A percentile compares a stretch with the other conserved stretches of the same genome.
phyloP scores from a whole-genome alignment of 2,888 invertebrate species.

The Thera obeliscata region DNA sequence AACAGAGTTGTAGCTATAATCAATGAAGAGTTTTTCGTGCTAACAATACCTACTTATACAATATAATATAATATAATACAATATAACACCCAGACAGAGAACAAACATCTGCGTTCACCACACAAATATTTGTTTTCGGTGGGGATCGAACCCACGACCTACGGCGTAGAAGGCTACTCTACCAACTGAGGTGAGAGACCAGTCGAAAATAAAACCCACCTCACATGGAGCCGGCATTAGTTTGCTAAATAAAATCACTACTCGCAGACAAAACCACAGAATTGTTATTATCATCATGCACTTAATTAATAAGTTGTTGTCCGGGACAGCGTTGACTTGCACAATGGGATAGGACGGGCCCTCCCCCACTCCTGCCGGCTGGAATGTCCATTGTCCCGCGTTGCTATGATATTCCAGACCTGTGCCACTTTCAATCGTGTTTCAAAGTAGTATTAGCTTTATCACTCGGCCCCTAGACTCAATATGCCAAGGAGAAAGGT shows the following conservation, averaged over 20 bases:
- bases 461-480: not conserved
- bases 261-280: slow-evolving; percentile 37
- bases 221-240: not conserved
- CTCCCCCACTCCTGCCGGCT: slow-evolving; percentile 50
- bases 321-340: slow-evolving; percentile 58
- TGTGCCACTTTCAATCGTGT: slow-evolving; percentile 15
- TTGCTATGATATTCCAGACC: slow-evolving; percentile 22
- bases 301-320: slow-evolving; percentile 66
- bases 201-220: no score
- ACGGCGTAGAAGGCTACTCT: no score
- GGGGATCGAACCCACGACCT: no score
- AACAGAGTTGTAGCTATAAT: no score
- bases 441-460: slow-evolving; percentile 15
- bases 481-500: not conserved
- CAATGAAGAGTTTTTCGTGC: no score
- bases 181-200: no score
- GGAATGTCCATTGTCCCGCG: slow-evolving; percentile 79
- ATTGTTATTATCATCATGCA: slow-evolving; percentile 53
- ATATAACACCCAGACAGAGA: no score
- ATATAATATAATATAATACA: no score
- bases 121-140: no score
- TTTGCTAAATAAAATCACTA: slow-evolving; percentile 31
- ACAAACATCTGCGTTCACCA: no score
- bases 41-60: no score
- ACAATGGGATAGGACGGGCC: slow-evolving; percentile 65